Evolutionary conservation across 2,113 vertebrate genomes (phyloP).

Genomic region (Caracal caracal): DNA sequence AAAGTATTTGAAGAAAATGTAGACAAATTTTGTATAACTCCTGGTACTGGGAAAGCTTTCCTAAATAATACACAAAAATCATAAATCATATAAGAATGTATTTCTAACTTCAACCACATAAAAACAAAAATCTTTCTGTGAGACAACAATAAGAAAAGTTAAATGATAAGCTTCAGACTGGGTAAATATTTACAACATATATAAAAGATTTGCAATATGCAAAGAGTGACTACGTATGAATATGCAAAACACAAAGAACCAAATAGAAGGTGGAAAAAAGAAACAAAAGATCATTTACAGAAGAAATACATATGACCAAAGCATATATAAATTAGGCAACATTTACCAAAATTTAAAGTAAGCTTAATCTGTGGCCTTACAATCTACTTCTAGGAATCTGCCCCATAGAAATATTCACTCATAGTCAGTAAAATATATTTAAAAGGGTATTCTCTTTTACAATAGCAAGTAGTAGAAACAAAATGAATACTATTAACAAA

Average conservation of each 20-base stretch:
- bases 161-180: neutral
- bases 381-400: neutral
- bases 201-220: neutral
- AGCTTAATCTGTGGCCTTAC: neutral
- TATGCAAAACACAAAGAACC: neutral
- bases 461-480: neutral
- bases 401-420: slow-evolving; percentile 4
- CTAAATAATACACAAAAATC: slow-evolving; percentile 20
- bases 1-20: slow-evolving; percentile 43
- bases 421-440: neutral
- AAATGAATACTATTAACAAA: neutral
- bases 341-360: slow-evolving; percentile 18
- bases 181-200: neutral
- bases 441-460: neutral
- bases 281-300: neutral
- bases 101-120: neutral
- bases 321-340: neutral
- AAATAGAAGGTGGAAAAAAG: neutral
- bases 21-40: neutral
- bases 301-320: neutral
- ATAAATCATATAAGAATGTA: neutral
- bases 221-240: neutral
- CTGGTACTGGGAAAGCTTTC: neutral
- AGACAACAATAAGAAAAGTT: neutral
- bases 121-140: neutral